Percentiles rank a stretch among this genome's conserved stretches.
Conservation (phyloP, 2,113 vertebrate genomes). For the Chloroceryle aenea region DNA sequence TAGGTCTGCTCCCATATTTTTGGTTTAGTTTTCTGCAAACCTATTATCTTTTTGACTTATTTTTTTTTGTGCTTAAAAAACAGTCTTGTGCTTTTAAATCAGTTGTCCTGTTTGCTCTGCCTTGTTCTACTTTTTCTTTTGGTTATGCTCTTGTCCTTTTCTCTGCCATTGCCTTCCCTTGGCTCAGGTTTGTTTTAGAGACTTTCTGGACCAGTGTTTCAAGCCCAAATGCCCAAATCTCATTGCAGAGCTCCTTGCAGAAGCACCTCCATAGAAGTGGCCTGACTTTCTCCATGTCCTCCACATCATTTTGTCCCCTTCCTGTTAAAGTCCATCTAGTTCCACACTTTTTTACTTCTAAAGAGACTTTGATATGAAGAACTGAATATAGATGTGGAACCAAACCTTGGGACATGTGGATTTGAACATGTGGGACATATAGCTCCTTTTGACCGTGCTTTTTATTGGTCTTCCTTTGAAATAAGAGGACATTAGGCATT, state of each 20-base stretch:
- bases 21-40: background rate
- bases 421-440: background rate
- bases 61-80: background rate
- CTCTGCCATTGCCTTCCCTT: background rate
- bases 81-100: background rate
- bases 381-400: background rate
- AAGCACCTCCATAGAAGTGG: background rate
- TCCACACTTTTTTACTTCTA: background rate
- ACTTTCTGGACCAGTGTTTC: background rate
- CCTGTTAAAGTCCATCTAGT: background rate
- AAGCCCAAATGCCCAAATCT: background rate
- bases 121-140: background rate
- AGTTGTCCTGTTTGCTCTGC: background rate
- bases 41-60: background rate
- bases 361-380: background rate
- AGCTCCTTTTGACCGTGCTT: background rate
- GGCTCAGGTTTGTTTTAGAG: background rate
- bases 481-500: background rate
- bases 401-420: background rate
- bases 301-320: background rate
- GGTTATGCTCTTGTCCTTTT: background rate
- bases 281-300: background rate
- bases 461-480: background rate
- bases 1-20: background rate
- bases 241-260: background rate